Evolutionary conservation across 1,140 invertebrate genomes (phyloP), one percentile per base, ranked within the genome.

Genomic region (Brachionus asplanchnoidis): DNA sequence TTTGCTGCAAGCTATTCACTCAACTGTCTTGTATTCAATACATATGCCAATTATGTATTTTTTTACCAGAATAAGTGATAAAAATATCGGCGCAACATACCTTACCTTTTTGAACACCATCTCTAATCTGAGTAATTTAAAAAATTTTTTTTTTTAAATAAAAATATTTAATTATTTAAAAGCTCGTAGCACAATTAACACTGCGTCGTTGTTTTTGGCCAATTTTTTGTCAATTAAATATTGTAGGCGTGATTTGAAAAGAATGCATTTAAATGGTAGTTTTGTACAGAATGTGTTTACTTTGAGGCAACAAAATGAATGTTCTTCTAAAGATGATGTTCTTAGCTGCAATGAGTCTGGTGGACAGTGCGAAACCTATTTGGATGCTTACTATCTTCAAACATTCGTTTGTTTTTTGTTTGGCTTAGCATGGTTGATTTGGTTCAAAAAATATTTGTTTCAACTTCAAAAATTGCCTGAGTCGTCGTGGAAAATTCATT

Each of bases 81-180:
- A 56, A 53, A 84, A 95, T 0, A 95, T 99, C 7, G 98, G 84
- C 44, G 98, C 97, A 32, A 99, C 97, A 0, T 99, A 99, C 88
- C 99, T 99, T 97, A 99, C 98, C 1, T 91, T 99, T 66, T 91
- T 99, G 3, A 99, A 99, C 88, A 99, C 98, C 0, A 90, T 99
- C 8, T 93, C 93, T 36, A 99, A 99, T 92, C 91, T 99, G 40
- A 97, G 90, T 90, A 82, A 65, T 32, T 40, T n/a, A 2, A 20
- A 28, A 2, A 28, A 65, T n/a, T 26, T 6, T 7, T 20, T 40
- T 40, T 36, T 82, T 77, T 77, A 46, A 70, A 36, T 36, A n/a
- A n/a, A 26, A 40, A 2, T 46, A 50, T 46, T 80, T 40, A 20
- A 12, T 36, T 42, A 65, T 46, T 42, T 82, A 23, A 46, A 36